Conservation (phyloP, 2,113 vertebrate genomes). For the Coptodon bakossiorum region DNA sequence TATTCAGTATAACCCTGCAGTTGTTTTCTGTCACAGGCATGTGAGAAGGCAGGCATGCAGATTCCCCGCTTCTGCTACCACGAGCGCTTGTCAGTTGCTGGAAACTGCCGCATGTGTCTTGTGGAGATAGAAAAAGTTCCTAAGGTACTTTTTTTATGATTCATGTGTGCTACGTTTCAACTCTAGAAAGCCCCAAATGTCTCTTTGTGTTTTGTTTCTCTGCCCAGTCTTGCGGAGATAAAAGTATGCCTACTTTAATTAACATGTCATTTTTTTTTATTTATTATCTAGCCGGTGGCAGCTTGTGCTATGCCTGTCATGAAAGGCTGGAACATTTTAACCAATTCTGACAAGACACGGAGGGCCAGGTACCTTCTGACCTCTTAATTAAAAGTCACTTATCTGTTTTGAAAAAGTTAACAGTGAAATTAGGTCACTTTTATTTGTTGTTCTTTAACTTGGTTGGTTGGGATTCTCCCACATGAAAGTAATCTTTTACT, state of each 20-base stretch:
- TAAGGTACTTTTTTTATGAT: conserved; percentile 73
- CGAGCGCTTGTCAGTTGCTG: conserved; percentile 89
- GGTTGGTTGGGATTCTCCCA: neutral
- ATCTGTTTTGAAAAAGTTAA: neutral
- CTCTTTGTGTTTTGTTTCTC: neutral
- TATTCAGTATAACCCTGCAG: neutral
- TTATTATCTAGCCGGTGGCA: conserved; percentile 82
- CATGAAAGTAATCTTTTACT: neutral
- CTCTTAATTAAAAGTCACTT: neutral
- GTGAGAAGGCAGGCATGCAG: conserved; percentile 90
- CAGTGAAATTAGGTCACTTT: neutral
- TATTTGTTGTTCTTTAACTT: neutral
- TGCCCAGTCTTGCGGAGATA: neutral
- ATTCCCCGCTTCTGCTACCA: conserved; percentile 97
- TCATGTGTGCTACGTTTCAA: neutral
- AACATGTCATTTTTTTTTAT: neutral
- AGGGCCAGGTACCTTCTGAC: conserved; percentile 82
- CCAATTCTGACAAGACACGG: conserved; percentile 89
- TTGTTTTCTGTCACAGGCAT: conserved; percentile 71
- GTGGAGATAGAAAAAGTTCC: conserved; percentile 95
- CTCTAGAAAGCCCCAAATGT: neutral
- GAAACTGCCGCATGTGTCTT: conserved; percentile 95
- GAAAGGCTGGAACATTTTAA: conserved; percentile 97
- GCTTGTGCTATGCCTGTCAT: conserved; percentile 97
- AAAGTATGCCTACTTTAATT: neutral